A percentile compares a stretch with the other conserved stretches of the same genome.
phyloP scores from a whole-genome alignment of 1,140 invertebrate species.

The Carposina sasakii region DNA sequence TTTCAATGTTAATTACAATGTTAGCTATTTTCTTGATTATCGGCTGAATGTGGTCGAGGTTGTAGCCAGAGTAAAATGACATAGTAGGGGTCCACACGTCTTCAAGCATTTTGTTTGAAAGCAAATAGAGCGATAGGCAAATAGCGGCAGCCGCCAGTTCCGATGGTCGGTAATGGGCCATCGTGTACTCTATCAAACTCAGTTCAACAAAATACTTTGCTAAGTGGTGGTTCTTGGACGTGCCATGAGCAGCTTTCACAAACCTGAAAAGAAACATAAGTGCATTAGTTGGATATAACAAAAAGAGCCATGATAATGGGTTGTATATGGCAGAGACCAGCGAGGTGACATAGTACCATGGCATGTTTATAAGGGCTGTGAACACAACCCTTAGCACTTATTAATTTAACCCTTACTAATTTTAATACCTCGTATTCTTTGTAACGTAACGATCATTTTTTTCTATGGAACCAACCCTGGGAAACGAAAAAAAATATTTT shows the following conservation, averaged over 20 bases:
- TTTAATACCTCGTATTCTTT: too few species aligned
- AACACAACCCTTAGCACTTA: too few species aligned
- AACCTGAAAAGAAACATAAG: slow-evolving; percentile 70
- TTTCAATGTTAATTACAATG: slow-evolving; percentile 73
- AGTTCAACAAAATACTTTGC: slow-evolving; percentile 96
- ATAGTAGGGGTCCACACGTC: slow-evolving; percentile 77
- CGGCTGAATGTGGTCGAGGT: slow-evolving; percentile 72
- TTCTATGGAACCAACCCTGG: too few species aligned
- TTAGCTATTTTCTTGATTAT: slow-evolving; percentile 75
- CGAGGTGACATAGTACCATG: too few species aligned
- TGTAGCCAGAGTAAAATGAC: slow-evolving; percentile 77
- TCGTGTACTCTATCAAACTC: slow-evolving; percentile 85
- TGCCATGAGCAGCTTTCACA: slow-evolving; percentile 77
- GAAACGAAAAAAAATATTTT: too few species aligned
- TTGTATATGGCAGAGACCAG: too few species aligned
- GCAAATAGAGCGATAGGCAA: slow-evolving; percentile 70
- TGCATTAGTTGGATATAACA: too few species aligned
- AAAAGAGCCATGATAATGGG: too few species aligned
- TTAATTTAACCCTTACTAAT: too few species aligned
- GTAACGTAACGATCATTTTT: too few species aligned
- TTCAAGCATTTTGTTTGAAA: slow-evolving; percentile 55
- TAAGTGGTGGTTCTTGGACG: slow-evolving; percentile 82
- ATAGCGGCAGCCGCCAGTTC: slow-evolving; percentile 73
- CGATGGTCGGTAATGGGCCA: slow-evolving; percentile 88
- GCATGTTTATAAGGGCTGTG: too few species aligned